Evolutionary conservation across 2,888 invertebrate species (phyloP), one percentile per base, ranked within the genome.

Genomic region (Fissipunctia ypsillon): DNA sequence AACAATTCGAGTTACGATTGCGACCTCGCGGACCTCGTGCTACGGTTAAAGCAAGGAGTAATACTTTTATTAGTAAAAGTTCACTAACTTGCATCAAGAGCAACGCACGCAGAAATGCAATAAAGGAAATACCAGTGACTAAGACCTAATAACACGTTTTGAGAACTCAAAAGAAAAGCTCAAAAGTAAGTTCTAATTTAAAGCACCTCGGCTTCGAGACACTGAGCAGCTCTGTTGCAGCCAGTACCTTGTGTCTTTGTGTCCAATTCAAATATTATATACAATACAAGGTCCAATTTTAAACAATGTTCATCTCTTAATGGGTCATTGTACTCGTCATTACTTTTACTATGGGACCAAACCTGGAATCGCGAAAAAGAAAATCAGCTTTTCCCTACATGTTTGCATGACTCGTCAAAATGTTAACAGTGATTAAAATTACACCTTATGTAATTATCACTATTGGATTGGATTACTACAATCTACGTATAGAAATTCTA

Each of bases 81-180:
- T 79, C 73, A 80, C 54, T 65, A 73, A 50, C 80, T 73, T 50
- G 54, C 48, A 65, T 54, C 41, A 73, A 65, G 77, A 73, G 80
- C 73, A 77, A 73, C 56, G 77, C 41, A 43, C 80, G 73, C 38
- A 22, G 31, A 12, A 65, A 54, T 0, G 60, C 54, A 79, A 31
- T 75, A 60, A 69, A 75, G 60, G 45, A 69, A 78, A 79, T 50
- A 79, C 61, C 43, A 28, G 76, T 61, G 43, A 28, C 72, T 35
- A 31, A 76, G 22, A 72, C 57, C 35, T 43, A 78, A 60, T 60
- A 70, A 54, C 52, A 60, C 52, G 71, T 41, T 71, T 78, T 7
- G 19, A 61, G 14, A 45, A 31, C 43, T 50, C 19, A 35, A n/a
- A n/a, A n/a, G n/a, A n/a, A n/a, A n/a, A n/a, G n/a, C 43, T 50